phyloP scores from a whole-genome alignment of 1,140 invertebrate species.

The Saccostrea glomerata region DNA sequence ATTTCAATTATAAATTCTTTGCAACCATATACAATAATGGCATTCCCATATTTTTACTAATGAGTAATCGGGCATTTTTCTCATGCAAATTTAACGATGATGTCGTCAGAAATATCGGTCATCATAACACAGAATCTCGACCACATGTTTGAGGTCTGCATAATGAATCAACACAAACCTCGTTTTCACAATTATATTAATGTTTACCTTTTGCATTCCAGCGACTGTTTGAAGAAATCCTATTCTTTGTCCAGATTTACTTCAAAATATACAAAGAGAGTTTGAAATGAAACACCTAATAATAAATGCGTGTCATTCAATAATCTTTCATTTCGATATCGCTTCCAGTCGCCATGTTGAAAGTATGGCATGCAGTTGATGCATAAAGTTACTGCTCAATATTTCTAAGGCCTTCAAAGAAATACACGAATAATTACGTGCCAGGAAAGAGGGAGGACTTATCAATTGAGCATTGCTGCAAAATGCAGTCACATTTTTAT shows the following conservation, averaged over 20 bases:
- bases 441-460: too few relatives aligned
- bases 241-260: neutral
- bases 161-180: slow-evolving; percentile 11
- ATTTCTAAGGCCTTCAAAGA: too few relatives aligned
- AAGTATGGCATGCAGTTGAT: neutral
- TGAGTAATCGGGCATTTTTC: neutral
- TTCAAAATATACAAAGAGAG: neutral
- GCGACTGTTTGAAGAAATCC: slow-evolving; percentile 8
- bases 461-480: neutral
- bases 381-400: neutral
- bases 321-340: neutral
- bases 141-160: neutral
- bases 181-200: neutral
- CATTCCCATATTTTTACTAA: neutral
- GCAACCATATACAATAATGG: too few relatives aligned
- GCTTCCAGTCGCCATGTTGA: slow-evolving; percentile 28
- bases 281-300: neutral
- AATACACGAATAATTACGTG: too few relatives aligned
- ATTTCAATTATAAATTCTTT: too few relatives aligned
- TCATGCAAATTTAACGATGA: neutral
- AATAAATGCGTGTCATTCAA: slow-evolving; percentile 18
- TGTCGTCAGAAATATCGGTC: neutral
- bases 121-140: neutral
- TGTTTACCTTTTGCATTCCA: slow-evolving; percentile 19
- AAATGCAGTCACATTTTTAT: neutral